Percentiles rank a stretch among this genome's conserved stretches.
These are phyloP conservation scores for Cabera pusaria DNA, from an alignment of 2,888 invertebrate genomes.

Conservation along the genomic window DNA sequence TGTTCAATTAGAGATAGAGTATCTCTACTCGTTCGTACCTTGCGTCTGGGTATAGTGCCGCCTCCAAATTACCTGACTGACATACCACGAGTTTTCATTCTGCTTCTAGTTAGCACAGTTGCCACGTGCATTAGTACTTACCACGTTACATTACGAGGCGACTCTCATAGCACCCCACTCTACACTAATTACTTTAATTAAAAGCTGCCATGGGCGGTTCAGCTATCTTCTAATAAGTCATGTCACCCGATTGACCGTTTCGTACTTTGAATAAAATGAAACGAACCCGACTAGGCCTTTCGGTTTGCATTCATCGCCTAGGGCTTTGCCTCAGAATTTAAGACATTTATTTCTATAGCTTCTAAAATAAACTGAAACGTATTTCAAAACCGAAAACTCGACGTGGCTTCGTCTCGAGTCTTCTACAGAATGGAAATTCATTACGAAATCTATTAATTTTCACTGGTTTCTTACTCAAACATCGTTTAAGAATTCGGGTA, in stretches of 20 bases:
- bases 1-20: too few relatives aligned
- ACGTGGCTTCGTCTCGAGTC: slow-evolving; percentile 20
- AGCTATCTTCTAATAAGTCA: slow-evolving; percentile 1
- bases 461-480: slow-evolving; percentile 30
- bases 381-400: slow-evolving; percentile 11
- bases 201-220: not conserved
- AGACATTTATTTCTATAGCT: slow-evolving; percentile 11
- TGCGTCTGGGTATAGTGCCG: slow-evolving; percentile 36
- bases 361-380: slow-evolving; percentile 16
- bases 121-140: slow-evolving; percentile 45
- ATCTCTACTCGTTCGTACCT: slow-evolving; percentile 28
- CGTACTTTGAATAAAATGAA: slow-evolving; percentile 5
- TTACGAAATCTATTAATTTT: slow-evolving; percentile 32
- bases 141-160: slow-evolving; percentile 44
- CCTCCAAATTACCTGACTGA: slow-evolving; percentile 68
- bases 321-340: slow-evolving; percentile 5
- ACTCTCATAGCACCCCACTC: slow-evolving; percentile 5
- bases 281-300: slow-evolving; percentile 6
- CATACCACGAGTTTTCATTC: slow-evolving; percentile 57
- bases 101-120: slow-evolving; percentile 56
- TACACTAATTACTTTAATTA: slow-evolving; percentile 4
- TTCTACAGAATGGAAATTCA: slow-evolving; percentile 33
- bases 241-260: slow-evolving; percentile 6
- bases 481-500: slow-evolving; percentile 26
- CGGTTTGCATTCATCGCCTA: slow-evolving; percentile 9